Base-by-base conservation (phyloP, 2,888 invertebrate genomes). In the Ischnura elegans region DNA sequence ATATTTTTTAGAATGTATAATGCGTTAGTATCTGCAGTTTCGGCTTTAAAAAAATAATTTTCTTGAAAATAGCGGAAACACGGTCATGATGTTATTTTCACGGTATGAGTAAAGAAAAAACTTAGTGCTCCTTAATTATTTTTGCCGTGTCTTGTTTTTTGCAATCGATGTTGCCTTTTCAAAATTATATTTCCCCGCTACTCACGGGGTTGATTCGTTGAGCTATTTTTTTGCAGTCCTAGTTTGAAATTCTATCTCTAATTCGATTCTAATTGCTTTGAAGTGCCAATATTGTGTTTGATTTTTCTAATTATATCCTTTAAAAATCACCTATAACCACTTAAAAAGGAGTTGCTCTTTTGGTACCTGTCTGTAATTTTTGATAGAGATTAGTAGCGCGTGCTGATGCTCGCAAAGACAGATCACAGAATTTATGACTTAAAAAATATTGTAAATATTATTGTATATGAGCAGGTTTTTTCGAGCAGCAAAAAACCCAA, bases 291-390 rank as follows among this genome's bases (percentile, higher is more conserved):
- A 90, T 61, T 90, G 25, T 90, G 42, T 90, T 90, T 16, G n/a
- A 90, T 61, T 90, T 55, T 61, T 87, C 61, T 61, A 43, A 66
- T 43, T n/a, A 61, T 43, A 42, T 42, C 61, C 36, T 42, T 55
- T n/a, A n/a, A n/a, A 55, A 51, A 61, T 90, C 61, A 61, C 46
- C 90, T 66, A n/a, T 90, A 51, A 42, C 55, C 90, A 61, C 61
- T 61, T 61, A 90, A 87, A 87, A 61, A 76, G 36, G 90, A 90
- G 90, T 90, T 90, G 36, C 90, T 90, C 90, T 90, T 87, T 90
- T 90, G 90, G 90, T 90, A 90, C 90, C 90, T 90, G 90, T 55
- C 61, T 61, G 90, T 90, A 66, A 66, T 90, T 90, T 87, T 76
- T 90, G 61, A 43, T 90, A 90, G 43, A 36, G 61, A 61, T 42